Conservation (phyloP, 2,797 vertebrate genomes). For the Hydrocynus forskahlii region DNA sequence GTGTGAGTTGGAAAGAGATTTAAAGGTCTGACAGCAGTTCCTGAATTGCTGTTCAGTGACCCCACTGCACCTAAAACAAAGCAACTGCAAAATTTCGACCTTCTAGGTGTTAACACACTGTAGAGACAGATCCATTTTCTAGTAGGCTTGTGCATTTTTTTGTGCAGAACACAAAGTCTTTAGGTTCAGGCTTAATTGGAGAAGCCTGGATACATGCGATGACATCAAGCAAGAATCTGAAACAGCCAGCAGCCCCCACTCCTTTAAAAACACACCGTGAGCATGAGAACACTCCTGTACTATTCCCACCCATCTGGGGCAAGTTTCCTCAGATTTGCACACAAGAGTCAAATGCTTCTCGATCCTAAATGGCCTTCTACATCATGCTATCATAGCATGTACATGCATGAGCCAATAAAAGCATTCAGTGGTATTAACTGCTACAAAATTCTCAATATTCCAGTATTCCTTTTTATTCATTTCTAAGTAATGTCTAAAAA, state of each 20-base stretch:
- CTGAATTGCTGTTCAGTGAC: neutral
- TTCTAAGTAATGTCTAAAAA: neutral
- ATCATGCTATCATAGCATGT: neutral
- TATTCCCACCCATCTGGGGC: constrained; percentile 26
- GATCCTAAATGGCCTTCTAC: neutral
- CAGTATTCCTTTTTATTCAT: no score
- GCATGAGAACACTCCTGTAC: constrained; percentile 55
- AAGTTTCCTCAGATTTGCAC: constrained; percentile 38
- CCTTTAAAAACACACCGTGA: constrained; percentile 8
- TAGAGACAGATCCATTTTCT: neutral
- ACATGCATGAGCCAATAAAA: constrained; percentile 12
- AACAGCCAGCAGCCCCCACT: constrained; percentile 40
- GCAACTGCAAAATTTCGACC: neutral
- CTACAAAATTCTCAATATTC: no score
- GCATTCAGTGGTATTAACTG: neutral
- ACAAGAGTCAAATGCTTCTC: constrained; percentile 27
- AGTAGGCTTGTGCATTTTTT: neutral
- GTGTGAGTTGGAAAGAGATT: constrained; percentile 42
- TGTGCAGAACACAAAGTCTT: constrained; percentile 7
- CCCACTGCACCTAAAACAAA: neutral
- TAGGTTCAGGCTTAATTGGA: constrained; percentile 28
- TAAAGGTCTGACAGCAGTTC: constrained; percentile 11
- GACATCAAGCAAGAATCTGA: constrained; percentile 55
- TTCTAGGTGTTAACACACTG: neutral
- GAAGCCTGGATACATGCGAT: constrained; percentile 51